Percentiles rank a stretch among this genome's conserved stretches.
These are phyloP conservation scores for Esperia sulphurella DNA, from an alignment of 2,888 invertebrate genomes.

Conservation along the genomic window DNA sequence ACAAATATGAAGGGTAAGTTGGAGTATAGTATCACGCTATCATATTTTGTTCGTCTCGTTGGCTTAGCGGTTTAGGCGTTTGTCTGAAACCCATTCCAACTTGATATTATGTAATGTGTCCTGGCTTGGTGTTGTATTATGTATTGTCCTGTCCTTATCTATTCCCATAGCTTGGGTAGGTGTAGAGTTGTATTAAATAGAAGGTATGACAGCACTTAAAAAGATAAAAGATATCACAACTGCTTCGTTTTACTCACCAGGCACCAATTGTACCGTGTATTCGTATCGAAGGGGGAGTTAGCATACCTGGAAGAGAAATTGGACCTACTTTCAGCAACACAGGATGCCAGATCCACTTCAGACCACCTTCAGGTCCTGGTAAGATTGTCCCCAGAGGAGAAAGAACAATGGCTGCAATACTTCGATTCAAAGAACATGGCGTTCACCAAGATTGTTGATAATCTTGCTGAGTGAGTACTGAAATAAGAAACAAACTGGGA, in stretches of 20 bases:
- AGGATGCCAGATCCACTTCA: slow-evolving; percentile 36
- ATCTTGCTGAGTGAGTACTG: slow-evolving; percentile 51
- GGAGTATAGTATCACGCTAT: too few species aligned
- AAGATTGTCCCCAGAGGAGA: slow-evolving; percentile 52
- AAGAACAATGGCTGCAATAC: slow-evolving; percentile 49
- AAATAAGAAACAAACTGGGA: not conserved
- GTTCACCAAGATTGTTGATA: slow-evolving; percentile 49
- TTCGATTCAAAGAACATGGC: slow-evolving; percentile 44
- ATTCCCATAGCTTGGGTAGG: too few species aligned
- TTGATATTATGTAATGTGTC: too few species aligned
- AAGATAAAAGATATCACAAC: too few species aligned
- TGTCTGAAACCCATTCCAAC: too few species aligned
- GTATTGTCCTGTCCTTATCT: too few species aligned
- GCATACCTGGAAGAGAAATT: slow-evolving; percentile 39
- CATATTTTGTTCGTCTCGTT: too few species aligned
- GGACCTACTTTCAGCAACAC: slow-evolving; percentile 44
- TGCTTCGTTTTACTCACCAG: slow-evolving; percentile 21
- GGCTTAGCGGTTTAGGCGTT: too few species aligned
- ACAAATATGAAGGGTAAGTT: slow-evolving; percentile 68
- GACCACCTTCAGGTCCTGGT: slow-evolving; percentile 52
- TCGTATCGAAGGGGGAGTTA: slow-evolving; percentile 43
- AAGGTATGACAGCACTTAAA: too few species aligned
- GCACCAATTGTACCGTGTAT: slow-evolving; percentile 55
- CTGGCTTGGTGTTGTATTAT: too few species aligned
- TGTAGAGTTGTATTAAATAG: too few species aligned